Conservation (phyloP, 2,888 invertebrate genomes). For the Acronicta psi region DNA sequence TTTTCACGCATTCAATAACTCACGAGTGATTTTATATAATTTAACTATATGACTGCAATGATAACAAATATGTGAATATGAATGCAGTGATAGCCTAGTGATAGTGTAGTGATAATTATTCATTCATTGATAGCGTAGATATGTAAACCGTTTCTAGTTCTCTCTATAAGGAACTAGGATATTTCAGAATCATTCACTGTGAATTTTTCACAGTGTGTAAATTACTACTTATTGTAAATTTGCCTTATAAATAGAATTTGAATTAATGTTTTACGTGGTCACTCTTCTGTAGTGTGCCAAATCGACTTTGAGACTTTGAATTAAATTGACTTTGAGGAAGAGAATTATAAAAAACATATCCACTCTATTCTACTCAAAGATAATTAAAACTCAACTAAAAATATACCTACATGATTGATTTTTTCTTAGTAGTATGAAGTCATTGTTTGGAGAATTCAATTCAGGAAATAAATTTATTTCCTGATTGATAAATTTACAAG, state of each 20-base stretch:
- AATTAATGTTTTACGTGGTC: neutral
- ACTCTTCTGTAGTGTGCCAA: neutral
- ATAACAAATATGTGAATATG: too few relatives aligned
- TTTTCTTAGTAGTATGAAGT: slow-evolving; percentile 1
- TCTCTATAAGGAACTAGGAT: neutral
- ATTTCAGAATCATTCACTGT: neutral
- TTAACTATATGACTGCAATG: too few relatives aligned
- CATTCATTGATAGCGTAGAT: too few relatives aligned
- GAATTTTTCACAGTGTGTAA: too few relatives aligned
- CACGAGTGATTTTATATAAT: too few relatives aligned
- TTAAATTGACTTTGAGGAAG: neutral
- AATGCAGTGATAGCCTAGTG: too few relatives aligned
- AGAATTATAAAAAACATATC: neutral
- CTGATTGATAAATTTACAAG: slow-evolving; percentile 12
- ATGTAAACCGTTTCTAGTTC: too few relatives aligned
- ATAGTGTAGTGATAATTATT: too few relatives aligned
- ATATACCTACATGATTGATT: neutral
- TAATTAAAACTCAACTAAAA: slow-evolving; percentile 3
- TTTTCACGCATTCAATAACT: too few relatives aligned
- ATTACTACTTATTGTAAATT: neutral
- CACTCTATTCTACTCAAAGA: neutral
- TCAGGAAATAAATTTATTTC: slow-evolving; percentile 2
- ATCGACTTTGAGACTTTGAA: neutral
- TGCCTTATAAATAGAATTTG: neutral
- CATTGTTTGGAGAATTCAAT: neutral